These are phyloP conservation scores for Chironex yamaguchii DNA, from an alignment of 30 jellyfish, hydroid and myxozoan genomes.

Conservation along the genomic window DNA sequence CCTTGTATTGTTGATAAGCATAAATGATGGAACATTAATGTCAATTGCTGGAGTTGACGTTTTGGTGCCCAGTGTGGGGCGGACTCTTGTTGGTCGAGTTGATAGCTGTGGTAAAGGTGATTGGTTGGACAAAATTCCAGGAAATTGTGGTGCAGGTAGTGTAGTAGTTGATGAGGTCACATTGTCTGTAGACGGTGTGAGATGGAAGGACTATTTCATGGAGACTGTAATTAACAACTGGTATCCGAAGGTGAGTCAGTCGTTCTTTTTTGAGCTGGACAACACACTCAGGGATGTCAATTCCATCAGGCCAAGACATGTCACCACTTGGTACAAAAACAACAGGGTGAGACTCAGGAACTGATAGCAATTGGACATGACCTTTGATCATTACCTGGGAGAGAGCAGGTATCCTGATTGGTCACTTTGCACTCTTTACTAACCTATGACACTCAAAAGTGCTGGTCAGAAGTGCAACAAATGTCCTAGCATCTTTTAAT, in stretches of 20 bases:
- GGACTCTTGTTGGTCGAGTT: no score
- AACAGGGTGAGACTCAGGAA: background rate
- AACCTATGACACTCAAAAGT: background rate
- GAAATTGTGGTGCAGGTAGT: no score
- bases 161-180: no score
- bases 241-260: background rate
- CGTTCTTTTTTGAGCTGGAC: background rate
- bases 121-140: no score
- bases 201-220: background rate
- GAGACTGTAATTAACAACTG: background rate
- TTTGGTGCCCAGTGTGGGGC: no score
- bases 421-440: background rate
- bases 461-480: background rate
- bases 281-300: no score
- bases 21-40: no score
- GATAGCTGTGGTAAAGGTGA: no score
- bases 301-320: background rate
- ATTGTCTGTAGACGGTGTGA: no score
- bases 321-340: background rate
- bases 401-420: background rate
- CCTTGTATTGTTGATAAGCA: no score
- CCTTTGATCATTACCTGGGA: background rate
- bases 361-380: background rate
- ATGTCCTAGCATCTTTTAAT: background rate
- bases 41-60: no score